These are phyloP conservation scores for Ceratitis capitata DNA, from an alignment of 1,140 invertebrate species.

Conservation along the genomic window DNA sequence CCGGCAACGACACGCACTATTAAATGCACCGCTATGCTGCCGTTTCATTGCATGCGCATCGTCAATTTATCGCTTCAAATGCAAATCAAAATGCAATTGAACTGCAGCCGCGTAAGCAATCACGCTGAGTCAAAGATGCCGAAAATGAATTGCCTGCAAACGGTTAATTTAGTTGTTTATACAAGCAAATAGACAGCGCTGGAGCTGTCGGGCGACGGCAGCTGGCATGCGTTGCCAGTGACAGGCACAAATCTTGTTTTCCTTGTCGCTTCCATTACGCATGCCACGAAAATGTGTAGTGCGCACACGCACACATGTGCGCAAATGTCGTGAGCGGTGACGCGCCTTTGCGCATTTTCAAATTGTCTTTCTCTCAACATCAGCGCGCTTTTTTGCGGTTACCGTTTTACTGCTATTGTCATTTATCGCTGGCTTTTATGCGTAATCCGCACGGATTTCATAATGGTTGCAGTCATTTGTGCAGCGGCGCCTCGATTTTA, in stretches of 20 bases:
- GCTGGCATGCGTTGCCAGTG: not conserved
- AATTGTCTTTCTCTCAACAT: not conserved
- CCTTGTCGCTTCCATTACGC: not conserved
- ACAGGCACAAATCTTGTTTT: not conserved
- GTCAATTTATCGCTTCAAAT: not conserved
- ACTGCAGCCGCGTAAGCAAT: not conserved
- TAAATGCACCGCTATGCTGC: too few species aligned
- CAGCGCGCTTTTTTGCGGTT: not conserved
- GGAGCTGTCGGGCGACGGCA: not conserved
- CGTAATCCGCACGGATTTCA: constrained; percentile 22
- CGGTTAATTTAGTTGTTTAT: not conserved
- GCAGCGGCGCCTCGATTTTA: not conserved
- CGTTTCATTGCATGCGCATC: too few species aligned
- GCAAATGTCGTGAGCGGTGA: not conserved
- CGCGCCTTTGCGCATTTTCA: not conserved
- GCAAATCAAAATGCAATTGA: not conserved
- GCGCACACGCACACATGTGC: not conserved
- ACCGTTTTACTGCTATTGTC: not conserved
- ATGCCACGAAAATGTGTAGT: not conserved
- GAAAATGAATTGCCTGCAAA: not conserved
- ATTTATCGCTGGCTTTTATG: not conserved
- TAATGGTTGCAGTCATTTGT: not conserved
- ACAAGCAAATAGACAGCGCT: not conserved
- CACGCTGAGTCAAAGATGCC: not conserved
- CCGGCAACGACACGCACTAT: not conserved